Percentiles rank a stretch among this genome's conserved stretches.
phyloP scores from a whole-genome alignment of 2,888 invertebrate species.

The Tachina fera region DNA sequence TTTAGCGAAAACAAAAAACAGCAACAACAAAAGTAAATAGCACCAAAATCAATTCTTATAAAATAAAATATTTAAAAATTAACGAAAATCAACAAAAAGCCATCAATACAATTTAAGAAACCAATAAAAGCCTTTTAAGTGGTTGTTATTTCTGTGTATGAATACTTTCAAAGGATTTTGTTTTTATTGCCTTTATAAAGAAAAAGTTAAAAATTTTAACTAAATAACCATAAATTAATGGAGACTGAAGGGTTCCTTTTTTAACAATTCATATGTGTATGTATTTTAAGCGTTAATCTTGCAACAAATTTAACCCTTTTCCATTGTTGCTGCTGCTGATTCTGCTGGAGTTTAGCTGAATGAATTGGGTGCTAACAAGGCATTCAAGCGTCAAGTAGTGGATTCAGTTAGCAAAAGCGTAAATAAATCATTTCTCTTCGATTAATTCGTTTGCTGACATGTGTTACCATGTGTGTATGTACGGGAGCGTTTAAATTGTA shows the following conservation, averaged over 20 bases:
- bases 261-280: conserved; percentile 47
- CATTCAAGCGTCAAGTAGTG: conserved; percentile 76
- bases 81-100: conserved; percentile 49
- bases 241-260: conserved; percentile 61
- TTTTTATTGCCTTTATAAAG: conserved; percentile 44
- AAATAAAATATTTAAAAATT: conserved; percentile 54
- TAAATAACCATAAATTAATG: conserved; percentile 70
- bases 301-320: conserved; percentile 63
- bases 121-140: conserved; percentile 68
- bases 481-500: conserved; percentile 11
- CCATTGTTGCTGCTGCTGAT: background rate
- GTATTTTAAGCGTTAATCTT: background rate
- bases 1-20: conserved; percentile 10
- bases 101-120: conserved; percentile 59
- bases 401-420: conserved; percentile 74
- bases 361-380: conserved; percentile 72
- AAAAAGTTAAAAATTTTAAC: conserved; percentile 42
- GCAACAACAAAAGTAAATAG: background rate
- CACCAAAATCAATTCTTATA: conserved; percentile 45
- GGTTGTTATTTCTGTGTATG: conserved; percentile 34
- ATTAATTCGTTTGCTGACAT: conserved; percentile 83
- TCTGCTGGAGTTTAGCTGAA: conserved; percentile 1
- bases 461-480: conserved; percentile 75
- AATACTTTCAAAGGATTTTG: conserved; percentile 1
- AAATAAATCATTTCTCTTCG: conserved; percentile 83